Conservation (phyloP, 1,140 invertebrate genomes). For the Physella acuta region DNA sequence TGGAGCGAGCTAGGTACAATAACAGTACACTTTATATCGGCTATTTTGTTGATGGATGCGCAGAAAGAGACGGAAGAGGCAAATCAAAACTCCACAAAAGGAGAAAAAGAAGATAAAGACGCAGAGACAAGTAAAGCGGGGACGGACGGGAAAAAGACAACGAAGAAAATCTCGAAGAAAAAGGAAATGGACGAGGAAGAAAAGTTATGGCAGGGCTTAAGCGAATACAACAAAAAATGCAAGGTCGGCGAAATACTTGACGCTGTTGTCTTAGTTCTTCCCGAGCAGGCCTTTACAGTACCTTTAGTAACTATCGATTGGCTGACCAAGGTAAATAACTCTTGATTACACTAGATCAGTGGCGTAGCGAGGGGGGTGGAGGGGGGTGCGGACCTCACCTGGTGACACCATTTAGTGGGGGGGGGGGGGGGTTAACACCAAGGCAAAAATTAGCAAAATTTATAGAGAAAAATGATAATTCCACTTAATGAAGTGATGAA, state of each 20-base stretch:
- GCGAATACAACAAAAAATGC: constrained; percentile 20
- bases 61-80: background rate
- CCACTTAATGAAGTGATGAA: too few relatives aligned
- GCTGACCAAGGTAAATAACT: constrained; percentile 45
- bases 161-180: too few relatives aligned
- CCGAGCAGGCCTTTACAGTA: constrained; percentile 44
- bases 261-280: constrained; percentile 42
- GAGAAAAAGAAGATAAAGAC: constrained; percentile 8
- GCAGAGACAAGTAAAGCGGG: background rate
- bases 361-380: too few relatives aligned
- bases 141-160: background rate
- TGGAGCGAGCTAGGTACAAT: constrained; percentile 37
- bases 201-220: too few relatives aligned
- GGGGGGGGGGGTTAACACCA: too few relatives aligned
- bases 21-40: constrained; percentile 39
- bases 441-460: too few relatives aligned
- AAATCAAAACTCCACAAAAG: constrained; percentile 18
- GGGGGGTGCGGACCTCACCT: too few relatives aligned
- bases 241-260: constrained; percentile 43
- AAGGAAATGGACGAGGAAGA: background rate
- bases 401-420: too few relatives aligned
- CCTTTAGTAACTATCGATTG: constrained; percentile 48
- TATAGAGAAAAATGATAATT: too few relatives aligned
- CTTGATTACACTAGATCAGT: too few relatives aligned
- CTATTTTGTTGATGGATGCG: constrained; percentile 36